Evolutionary conservation across 2,113 vertebrate genomes (phyloP), one percentile per base, ranked within the genome.

Genomic region (Corythoichthys haematopterus): DNA sequence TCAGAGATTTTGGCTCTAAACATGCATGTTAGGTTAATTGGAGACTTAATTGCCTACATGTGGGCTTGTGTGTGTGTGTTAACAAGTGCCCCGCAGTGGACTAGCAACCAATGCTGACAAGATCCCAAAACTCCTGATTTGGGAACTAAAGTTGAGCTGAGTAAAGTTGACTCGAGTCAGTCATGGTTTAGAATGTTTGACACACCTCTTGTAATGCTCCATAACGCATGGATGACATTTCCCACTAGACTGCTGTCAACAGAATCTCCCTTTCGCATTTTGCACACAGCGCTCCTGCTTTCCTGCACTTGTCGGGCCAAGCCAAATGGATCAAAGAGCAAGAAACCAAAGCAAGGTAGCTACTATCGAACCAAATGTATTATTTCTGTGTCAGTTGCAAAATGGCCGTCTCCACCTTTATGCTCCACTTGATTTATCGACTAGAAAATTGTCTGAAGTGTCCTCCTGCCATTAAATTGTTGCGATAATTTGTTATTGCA

Each of bases 301-400:
- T 85, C 84, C 28, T 93, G 89, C 76, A 78, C 86, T 5, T 81
- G 88, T 65, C 87, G 89, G 73, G 91, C 93, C 83, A 95, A 93
- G 77, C 94, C 94, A 74, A 84, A 86, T 3, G 88, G 81, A 76
- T 92, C 92, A 86, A 98, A 93, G 91, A 90, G 53, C 57, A 98
- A 94, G 88, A 97, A 94, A 64, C 82, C 92, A 73, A 98, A 96
- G 78, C 88, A 94, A 87, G 91, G 97, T 98, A 93, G 53, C 64
- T 64, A 61, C 64, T 66, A 63, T 15, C 63, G 57, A 33, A 53
- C 16, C 62, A 72, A 57, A 50, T 35, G 70, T 80, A 38, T 78
- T 55, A 79, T 80, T 75, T 74, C 36, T 4, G 0, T 35, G 0
- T 46, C 53, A 57, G 40, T 51, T 56, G 28, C 53, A 2, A 16